phyloP scores from a whole-genome alignment of 2,797 vertebrate species.

The Acomys russatus region DNA sequence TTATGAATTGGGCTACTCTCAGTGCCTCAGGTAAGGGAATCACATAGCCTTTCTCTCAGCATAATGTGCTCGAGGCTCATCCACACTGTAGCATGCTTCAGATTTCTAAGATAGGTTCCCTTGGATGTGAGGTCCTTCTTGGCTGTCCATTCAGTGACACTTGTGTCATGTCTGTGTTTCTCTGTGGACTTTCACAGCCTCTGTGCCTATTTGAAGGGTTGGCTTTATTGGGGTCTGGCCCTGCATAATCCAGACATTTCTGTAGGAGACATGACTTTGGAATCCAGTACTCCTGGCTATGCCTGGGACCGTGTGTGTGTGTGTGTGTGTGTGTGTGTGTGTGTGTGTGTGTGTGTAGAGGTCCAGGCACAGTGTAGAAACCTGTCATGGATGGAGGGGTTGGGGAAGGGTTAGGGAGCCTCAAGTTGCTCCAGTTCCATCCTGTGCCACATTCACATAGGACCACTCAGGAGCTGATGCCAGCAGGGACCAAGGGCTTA shows the following conservation, averaged over 20 bases:
- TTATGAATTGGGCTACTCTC: neutral
- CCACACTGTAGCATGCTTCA: neutral
- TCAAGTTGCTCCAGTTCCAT: too few relatives aligned
- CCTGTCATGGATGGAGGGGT: neutral
- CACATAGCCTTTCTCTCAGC: neutral
- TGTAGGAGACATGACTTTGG: neutral
- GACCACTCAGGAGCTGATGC: slow-evolving; percentile 42
- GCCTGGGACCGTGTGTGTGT: neutral
- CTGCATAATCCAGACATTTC: neutral
- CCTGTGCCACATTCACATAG: neutral
- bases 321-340: neutral
- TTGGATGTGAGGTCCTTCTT: neutral
- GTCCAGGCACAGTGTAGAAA: neutral
- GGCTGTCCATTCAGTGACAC: too few relatives aligned
- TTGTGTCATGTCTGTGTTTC: neutral
- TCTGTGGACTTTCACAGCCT: neutral
- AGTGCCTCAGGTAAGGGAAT: neutral
- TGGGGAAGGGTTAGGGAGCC: too few relatives aligned
- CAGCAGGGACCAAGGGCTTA: neutral
- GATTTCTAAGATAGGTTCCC: neutral
- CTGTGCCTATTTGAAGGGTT: neutral
- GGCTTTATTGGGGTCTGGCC: neutral
- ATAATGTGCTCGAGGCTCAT: neutral
- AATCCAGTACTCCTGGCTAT: neutral
- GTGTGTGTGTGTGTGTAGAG: neutral